Base-by-base conservation (phyloP, 2,888 invertebrate species). In the Coecobrya sp. region DNA sequence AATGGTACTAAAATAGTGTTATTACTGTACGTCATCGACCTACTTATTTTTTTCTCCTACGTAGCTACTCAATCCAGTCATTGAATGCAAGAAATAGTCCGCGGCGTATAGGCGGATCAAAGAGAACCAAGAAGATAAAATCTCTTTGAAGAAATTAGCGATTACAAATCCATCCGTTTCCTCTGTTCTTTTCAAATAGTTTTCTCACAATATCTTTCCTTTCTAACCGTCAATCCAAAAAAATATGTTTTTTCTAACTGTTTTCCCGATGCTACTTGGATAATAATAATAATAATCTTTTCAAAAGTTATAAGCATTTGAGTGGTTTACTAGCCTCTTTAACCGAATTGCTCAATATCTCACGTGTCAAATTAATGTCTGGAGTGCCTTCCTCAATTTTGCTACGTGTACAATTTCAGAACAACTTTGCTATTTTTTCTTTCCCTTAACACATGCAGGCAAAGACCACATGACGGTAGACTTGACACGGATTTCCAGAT, bases 331-430 rank as follows among this genome's bases (percentile, higher is more conserved):
- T 68, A 68, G 30, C 68, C 27, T 68, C 68, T 68, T 68, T 36
- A 73, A 45, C 73, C 42, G 42, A 36, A 55, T 79, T 79, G 59
- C 27, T 49, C 45, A 55, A 62, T 87, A 55, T 79, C 76, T 87
- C 76, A 87, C 59, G 27, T 87, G 87, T 87, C 87, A 87, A 79
- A 87, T 87, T 87, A 87, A 25, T 36, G 87, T 87, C 87, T n/a
- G n/a, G 52, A 59, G 42, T 73, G 36, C 73, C 73, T 73, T 42
- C 73, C 73, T 73, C 30, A 73, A 73, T 73, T 27, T 65, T 22
- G 27, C 19, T 65, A 65, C 25, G 62, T 65, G 62, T 27, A 22
- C 62, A 65, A 65, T 25, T 65, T 22, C 25, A 65, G 62, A 65
- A 19, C 62, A 19, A 10, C 62, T 22, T 3, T 25, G 13, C 25